A percentile compares a stretch with the other conserved stretches of the same genome.
These are phyloP conservation scores for Diogma glabrata DNA, from an alignment of 2,888 invertebrate species.

Conservation along the genomic window DNA sequence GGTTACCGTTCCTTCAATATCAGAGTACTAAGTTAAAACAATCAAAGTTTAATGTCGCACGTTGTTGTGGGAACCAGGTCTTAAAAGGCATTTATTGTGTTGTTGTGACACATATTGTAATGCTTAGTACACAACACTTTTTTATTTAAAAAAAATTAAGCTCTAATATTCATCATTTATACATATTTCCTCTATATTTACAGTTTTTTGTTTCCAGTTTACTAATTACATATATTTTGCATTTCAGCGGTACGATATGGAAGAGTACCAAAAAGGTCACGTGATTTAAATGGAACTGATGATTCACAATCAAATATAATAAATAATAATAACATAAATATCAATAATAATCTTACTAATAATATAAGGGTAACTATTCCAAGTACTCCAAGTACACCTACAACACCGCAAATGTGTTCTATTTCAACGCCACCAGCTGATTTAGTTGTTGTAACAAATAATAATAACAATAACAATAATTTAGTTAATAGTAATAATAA, in stretches of 20 bases:
- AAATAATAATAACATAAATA: slow-evolving; percentile 8
- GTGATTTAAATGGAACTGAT: slow-evolving; percentile 52
- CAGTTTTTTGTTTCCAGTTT: slow-evolving; percentile 11
- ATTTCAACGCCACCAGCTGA: slow-evolving; percentile 34
- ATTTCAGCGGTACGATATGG: slow-evolving; percentile 87
- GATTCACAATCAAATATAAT: slow-evolving; percentile 18
- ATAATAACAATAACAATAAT: slow-evolving; percentile 15
- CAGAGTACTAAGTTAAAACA: too few species aligned
- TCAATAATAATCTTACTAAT: slow-evolving; percentile 13
- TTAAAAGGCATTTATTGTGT: too few species aligned
- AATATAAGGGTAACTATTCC: slow-evolving; percentile 36
- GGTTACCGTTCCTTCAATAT: too few species aligned
- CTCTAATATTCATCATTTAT: too few species aligned
- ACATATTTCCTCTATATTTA: not conserved
- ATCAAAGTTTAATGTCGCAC: too few species aligned
- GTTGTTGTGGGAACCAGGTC: too few species aligned
- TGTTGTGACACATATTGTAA: too few species aligned
- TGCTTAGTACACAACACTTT: too few species aligned
- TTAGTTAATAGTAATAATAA: slow-evolving; percentile 19
- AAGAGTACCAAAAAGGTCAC: slow-evolving; percentile 84
- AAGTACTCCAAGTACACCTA: slow-evolving; percentile 39
- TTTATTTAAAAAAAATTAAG: too few species aligned
- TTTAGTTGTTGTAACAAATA: slow-evolving; percentile 19
- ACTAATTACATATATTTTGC: too few species aligned
- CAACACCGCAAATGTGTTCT: slow-evolving; percentile 39